Conservation (phyloP, 2,888 invertebrate genomes). For the Oligia latruncula region DNA sequence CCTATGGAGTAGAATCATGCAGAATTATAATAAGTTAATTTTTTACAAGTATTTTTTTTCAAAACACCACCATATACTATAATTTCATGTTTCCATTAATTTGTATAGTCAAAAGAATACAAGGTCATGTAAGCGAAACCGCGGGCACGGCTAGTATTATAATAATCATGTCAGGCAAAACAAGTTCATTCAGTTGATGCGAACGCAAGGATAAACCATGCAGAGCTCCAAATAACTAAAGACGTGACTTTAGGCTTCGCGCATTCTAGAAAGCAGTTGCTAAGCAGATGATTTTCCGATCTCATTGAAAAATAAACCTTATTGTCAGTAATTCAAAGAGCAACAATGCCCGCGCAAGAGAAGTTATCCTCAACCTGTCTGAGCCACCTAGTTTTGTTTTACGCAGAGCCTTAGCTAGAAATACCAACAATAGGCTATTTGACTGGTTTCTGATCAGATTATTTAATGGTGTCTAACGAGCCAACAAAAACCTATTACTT, state of each 20-base stretch:
- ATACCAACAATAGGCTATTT: background rate
- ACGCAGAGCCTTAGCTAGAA: background rate
- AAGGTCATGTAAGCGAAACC: background rate
- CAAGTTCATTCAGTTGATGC: background rate
- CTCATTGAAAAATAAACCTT: background rate
- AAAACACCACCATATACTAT: background rate
- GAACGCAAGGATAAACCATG: background rate
- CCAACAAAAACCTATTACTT: no score
- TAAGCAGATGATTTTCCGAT: background rate
- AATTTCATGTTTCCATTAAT: background rate
- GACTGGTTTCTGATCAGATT: no score
- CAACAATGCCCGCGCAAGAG: background rate
- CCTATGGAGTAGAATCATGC: slow-evolving; percentile 81
- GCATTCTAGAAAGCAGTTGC: background rate
- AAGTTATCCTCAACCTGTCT: background rate
- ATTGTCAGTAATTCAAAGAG: background rate
- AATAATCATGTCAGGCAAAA: background rate
- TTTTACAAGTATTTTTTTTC: background rate
- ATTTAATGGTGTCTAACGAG: no score
- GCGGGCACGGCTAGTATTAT: background rate
- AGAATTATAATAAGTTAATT: background rate
- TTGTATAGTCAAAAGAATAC: background rate
- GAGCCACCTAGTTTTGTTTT: background rate
- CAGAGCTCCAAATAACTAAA: background rate
- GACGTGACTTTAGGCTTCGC: background rate